A percentile compares a stretch with the other conserved stretches of the same genome.
phyloP scores from a whole-genome alignment of 2,113 vertebrate species.

The Greenwoodochromis staneri region DNA sequence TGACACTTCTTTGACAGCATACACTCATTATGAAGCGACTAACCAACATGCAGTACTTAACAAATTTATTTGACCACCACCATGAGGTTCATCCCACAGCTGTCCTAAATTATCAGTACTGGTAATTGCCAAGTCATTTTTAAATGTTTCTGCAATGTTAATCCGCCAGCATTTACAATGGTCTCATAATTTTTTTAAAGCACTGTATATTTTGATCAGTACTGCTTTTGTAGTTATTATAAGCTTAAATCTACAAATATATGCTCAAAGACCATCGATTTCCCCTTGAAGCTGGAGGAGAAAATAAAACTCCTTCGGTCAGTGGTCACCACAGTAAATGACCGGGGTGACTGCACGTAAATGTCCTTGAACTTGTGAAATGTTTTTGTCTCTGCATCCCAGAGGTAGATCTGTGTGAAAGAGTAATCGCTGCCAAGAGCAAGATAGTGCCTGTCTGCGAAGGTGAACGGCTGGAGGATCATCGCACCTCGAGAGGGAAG shows the following conservation, averaged over 20 bases:
- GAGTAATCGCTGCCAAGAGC: constrained; percentile 95
- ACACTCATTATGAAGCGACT: not conserved
- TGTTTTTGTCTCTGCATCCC: constrained; percentile 81
- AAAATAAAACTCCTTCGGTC: constrained; percentile 92
- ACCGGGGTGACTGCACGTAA: constrained; percentile 91
- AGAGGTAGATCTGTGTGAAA: constrained; percentile 95
- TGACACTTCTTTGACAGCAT: not conserved
- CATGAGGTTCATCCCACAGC: not conserved
- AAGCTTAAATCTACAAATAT: constrained; percentile 88
- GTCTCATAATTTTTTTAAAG: not conserved
- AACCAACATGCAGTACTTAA: not conserved
- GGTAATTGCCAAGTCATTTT: not conserved
- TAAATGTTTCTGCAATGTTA: not conserved
- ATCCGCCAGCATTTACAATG: not conserved
- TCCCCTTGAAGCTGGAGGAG: constrained; percentile 95
- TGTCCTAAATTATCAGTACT: not conserved
- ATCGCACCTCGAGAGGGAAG: constrained; percentile 93
- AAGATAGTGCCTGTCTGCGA: constrained; percentile 85
- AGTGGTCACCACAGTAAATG: constrained; percentile 84
- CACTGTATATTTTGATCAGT: not conserved
- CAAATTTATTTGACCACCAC: not conserved
- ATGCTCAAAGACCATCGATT: constrained; percentile 94
- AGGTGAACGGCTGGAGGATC: constrained; percentile 89
- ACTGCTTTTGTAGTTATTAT: constrained; percentile 54
- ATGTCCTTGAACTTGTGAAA: constrained; percentile 93